These are phyloP conservation scores for Actinernus sp. DNA, from an alignment of 92 coral and sea anemone genomes.

Conservation along the genomic window DNA sequence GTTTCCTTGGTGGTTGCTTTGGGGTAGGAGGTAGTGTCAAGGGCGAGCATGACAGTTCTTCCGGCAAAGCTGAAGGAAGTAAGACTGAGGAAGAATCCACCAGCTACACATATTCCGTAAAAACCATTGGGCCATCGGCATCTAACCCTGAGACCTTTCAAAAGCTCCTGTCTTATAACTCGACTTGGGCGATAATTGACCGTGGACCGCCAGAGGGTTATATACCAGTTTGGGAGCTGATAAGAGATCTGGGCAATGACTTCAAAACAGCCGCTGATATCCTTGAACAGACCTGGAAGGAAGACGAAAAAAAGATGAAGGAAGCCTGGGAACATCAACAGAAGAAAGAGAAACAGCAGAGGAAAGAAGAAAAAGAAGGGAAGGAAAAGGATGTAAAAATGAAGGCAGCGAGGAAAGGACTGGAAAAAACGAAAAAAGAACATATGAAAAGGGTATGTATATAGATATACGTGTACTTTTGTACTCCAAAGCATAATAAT, in stretches of 20 bases:
- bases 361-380: background rate
- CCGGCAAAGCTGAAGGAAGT: constrained; percentile 4
- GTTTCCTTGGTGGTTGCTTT: constrained; percentile 35
- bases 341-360: background rate
- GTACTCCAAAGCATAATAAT: too few species aligned
- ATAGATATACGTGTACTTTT: too few species aligned
- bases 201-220: constrained; percentile 42
- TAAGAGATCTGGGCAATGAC: constrained; percentile 41
- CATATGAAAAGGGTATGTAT: too few species aligned
- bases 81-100: constrained; percentile 6
- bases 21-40: constrained; percentile 33
- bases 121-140: constrained; percentile 62
- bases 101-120: constrained; percentile 25
- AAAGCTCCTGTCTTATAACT: constrained; percentile 49
- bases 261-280: constrained; percentile 17
- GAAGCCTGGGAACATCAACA: background rate
- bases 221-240: constrained; percentile 66
- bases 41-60: background rate
- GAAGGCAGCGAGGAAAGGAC: background rate
- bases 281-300: constrained; percentile 38
- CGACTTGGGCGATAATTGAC: too few species aligned
- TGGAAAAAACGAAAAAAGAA: background rate
- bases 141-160: constrained; percentile 33
- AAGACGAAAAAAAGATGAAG: constrained; percentile 19
- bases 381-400: background rate